These are phyloP conservation scores for Theodoxus fluviatilis DNA, from an alignment of 2,888 invertebrate genomes.

Conservation along the genomic window DNA sequence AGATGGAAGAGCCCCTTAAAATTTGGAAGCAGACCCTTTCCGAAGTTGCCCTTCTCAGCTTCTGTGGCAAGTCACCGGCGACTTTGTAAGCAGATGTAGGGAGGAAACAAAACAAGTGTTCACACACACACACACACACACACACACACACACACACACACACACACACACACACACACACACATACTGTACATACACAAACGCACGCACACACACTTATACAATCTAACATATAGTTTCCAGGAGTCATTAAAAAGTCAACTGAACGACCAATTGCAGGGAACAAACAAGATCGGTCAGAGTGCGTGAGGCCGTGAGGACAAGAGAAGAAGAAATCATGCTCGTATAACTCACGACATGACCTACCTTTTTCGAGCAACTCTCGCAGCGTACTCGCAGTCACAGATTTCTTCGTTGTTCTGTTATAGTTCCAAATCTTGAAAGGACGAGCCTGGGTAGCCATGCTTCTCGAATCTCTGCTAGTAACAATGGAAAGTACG, in stretches of 20 bases:
- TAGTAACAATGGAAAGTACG: too few relatives aligned
- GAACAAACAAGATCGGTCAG: too few relatives aligned
- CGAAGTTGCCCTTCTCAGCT: too few relatives aligned
- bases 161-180: background rate
- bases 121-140: too few relatives aligned
- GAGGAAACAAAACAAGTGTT: too few relatives aligned
- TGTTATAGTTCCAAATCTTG: slow-evolving; percentile 52
- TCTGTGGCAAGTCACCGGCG: too few relatives aligned
- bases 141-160: background rate
- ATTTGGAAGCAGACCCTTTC: too few relatives aligned
- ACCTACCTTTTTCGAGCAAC: slow-evolving; percentile 47
- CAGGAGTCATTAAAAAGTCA: background rate
- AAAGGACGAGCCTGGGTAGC: slow-evolving; percentile 38
- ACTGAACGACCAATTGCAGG: background rate
- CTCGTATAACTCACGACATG: background rate
- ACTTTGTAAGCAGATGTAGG: too few relatives aligned
- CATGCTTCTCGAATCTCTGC: too few relatives aligned
- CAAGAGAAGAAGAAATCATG: background rate
- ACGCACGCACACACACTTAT: background rate
- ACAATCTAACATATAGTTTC: background rate
- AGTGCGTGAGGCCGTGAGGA: background rate
- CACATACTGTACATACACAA: too few relatives aligned
- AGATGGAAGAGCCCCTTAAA: too few relatives aligned
- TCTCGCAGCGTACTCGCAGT: slow-evolving; percentile 46
- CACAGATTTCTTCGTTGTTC: slow-evolving; percentile 49